Conservation (phyloP, 1,140 invertebrate genomes). For the Leptopilina boulardi region DNA sequence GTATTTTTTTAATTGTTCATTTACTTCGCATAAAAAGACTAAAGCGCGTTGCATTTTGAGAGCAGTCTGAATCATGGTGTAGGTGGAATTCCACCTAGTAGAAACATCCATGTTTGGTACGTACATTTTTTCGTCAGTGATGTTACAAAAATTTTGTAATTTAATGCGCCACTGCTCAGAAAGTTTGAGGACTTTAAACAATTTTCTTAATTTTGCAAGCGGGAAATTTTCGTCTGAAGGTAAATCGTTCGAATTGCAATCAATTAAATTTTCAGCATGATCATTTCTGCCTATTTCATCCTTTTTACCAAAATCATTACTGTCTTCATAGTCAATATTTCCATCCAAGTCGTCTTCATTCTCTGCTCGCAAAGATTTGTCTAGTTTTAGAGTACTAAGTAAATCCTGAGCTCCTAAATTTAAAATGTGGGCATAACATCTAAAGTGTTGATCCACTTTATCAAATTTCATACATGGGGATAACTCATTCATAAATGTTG, state of each 20-base stretch:
- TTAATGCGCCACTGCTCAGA: conserved; percentile 23
- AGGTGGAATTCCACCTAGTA: conserved; percentile 32
- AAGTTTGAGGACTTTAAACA: conserved; percentile 29
- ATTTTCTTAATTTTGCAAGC: conserved; percentile 21
- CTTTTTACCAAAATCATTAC: neutral
- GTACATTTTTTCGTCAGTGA: neutral
- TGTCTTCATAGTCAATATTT: neutral
- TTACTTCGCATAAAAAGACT: neutral
- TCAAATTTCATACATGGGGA: neutral
- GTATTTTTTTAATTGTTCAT: neutral
- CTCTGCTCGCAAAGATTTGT: neutral
- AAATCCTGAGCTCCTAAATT: neutral
- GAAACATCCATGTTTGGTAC: conserved; percentile 29
- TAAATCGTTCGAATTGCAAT: no score
- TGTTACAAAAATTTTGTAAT: conserved; percentile 25
- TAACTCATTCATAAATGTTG: neutral
- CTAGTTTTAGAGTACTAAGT: neutral
- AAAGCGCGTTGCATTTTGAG: conserved; percentile 18
- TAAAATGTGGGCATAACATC: neutral
- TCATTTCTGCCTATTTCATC: neutral
- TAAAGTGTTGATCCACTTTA: neutral
- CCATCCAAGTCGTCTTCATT: neutral
- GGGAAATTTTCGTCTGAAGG: neutral
- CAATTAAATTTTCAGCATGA: neutral
- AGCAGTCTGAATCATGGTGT: neutral